phyloP scores from a whole-genome alignment of 2,797 vertebrate species.

The Graptemys geographica region DNA sequence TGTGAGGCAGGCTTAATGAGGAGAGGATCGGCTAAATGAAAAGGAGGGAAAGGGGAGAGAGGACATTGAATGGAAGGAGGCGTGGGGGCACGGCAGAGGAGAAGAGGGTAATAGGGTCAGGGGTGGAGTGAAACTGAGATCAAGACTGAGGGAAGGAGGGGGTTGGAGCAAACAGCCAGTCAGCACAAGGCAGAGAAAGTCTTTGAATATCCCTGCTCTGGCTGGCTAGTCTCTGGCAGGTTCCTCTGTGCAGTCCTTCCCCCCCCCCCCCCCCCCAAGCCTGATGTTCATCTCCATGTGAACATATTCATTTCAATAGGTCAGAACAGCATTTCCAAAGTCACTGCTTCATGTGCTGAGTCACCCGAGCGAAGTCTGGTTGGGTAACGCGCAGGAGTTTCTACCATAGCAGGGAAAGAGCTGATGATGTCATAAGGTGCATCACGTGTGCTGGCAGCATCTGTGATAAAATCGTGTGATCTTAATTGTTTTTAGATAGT shows the following conservation, averaged over 20 bases:
- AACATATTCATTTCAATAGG: neutral
- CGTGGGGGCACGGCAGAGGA: neutral
- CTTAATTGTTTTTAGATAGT: neutral
- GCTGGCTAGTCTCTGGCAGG: neutral
- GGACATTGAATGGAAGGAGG: neutral
- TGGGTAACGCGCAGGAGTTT: neutral
- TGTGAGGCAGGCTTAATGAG: neutral
- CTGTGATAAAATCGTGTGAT: neutral
- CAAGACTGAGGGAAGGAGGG: neutral
- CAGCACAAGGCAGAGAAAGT: neutral
- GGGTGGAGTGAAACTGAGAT: neutral
- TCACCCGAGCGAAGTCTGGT: neutral
- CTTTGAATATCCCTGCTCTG: neutral
- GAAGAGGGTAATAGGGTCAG: too few species aligned
- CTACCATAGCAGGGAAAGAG: neutral
- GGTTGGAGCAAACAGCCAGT: neutral
- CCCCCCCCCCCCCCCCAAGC: accelerated
- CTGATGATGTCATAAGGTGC: neutral
- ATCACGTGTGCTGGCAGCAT: neutral
- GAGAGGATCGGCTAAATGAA: neutral
- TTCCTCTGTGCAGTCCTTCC: neutral
- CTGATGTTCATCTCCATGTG: neutral
- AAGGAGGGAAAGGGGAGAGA: neutral
- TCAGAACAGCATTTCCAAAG: neutral
- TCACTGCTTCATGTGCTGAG: neutral